These are phyloP conservation scores for Petroica traversi DNA, from an alignment of 2,113 vertebrate species.

Conservation along the genomic window DNA sequence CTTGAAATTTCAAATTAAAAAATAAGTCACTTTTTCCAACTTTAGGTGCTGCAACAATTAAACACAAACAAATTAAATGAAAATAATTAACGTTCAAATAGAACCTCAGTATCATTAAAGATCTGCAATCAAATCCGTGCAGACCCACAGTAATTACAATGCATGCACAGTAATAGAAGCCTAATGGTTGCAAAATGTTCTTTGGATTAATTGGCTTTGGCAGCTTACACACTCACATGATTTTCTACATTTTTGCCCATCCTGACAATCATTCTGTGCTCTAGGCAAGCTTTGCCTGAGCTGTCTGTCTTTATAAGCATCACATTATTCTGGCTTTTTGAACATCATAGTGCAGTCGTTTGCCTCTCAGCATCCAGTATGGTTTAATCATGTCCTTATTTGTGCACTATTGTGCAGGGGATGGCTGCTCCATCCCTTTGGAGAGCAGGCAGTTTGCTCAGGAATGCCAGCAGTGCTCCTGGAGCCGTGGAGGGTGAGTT, in stretches of 20 bases:
- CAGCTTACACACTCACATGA: conserved; percentile 72
- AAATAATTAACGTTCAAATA: conserved; percentile 30
- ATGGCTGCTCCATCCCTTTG: neutral
- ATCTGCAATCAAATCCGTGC: neutral
- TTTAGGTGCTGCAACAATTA: neutral
- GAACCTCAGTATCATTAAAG: neutral
- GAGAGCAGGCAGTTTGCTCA: neutral
- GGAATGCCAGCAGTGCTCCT: accelerated
- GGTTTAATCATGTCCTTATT: conserved; percentile 60
- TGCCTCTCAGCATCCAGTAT: conserved; percentile 63
- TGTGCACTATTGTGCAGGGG: neutral
- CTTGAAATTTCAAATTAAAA: neutral
- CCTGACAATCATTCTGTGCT: conserved; percentile 69
- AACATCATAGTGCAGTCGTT: conserved; percentile 54
- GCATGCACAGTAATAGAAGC: conserved; percentile 48
- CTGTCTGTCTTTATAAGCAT: conserved; percentile 68
- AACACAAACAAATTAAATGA: conserved; percentile 1
- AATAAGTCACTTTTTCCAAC: neutral
- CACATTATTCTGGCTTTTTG: conserved; percentile 71
- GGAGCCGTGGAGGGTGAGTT: neutral
- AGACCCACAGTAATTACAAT: conserved; percentile 24
- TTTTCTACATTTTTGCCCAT: conserved; percentile 70
- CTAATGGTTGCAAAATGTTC: conserved; percentile 68
- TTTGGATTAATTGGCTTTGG: conserved; percentile 66
- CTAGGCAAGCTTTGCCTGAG: conserved; percentile 58